Percentiles rank a stretch among this genome's conserved stretches.
phyloP scores from a whole-genome alignment of 2,113 vertebrate genomes.

The Peromyscus californicus region DNA sequence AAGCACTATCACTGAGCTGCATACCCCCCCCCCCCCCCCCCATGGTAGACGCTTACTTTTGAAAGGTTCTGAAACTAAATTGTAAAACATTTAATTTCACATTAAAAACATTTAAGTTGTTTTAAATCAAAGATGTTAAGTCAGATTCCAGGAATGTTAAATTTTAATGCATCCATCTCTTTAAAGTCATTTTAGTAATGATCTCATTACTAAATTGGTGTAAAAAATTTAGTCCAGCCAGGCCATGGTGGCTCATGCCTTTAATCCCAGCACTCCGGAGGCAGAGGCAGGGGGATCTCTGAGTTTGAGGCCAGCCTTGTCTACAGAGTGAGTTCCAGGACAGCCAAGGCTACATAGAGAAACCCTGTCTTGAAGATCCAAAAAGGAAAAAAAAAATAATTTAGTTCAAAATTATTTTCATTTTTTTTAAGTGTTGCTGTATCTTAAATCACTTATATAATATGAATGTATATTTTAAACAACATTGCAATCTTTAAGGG shows the following conservation, averaged over 20 bases:
- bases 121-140: slow-evolving; percentile 53
- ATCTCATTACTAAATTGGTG: background rate
- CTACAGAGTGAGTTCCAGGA: background rate
- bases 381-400: background rate
- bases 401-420: slow-evolving; percentile 52
- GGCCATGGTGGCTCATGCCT: too few species aligned
- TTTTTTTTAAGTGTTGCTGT: slow-evolving; percentile 49
- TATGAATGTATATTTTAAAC: slow-evolving; percentile 63
- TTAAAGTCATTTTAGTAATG: background rate
- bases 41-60: slow-evolving; percentile 6
- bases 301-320: too few species aligned
- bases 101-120: slow-evolving; percentile 48
- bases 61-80: slow-evolving; percentile 53
- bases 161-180: slow-evolving; percentile 23
- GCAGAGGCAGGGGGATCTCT: too few species aligned
- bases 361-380: background rate
- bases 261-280: too few species aligned
- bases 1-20: background rate
- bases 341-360: background rate
- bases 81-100: slow-evolving; percentile 65
- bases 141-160: slow-evolving; percentile 48
- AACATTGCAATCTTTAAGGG: slow-evolving; percentile 34
- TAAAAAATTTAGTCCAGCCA: background rate
- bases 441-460: slow-evolving; percentile 56
- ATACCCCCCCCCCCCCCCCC: too few species aligned